phyloP scores from a whole-genome alignment of 2,113 vertebrate genomes.

The Promerops cafer region DNA sequence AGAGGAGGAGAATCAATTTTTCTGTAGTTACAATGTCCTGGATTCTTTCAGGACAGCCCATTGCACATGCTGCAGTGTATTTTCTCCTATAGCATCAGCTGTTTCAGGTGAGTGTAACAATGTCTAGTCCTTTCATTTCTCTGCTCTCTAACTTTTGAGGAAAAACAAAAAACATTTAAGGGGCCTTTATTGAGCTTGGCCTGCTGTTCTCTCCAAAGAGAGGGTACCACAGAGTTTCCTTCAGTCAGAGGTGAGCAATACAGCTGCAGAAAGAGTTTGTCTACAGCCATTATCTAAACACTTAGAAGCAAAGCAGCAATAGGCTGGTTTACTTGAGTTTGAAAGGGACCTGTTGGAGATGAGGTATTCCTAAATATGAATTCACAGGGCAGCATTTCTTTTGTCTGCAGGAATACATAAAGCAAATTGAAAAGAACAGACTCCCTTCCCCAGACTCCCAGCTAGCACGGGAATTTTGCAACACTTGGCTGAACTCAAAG shows the following conservation, averaged over 20 bases:
- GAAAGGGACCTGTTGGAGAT: not conserved
- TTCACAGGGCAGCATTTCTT: not conserved
- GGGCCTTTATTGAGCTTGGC: not conserved
- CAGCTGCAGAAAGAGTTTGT: not conserved
- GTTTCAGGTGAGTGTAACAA: not conserved
- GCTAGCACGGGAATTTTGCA: not conserved
- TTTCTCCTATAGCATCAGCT: not conserved
- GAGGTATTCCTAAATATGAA: not conserved
- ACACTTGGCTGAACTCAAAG: not conserved
- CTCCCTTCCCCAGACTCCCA: not conserved
- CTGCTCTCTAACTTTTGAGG: not conserved
- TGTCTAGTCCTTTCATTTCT: not conserved
- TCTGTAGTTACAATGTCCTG: not conserved
- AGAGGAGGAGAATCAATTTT: not conserved
- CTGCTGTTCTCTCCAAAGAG: not conserved
- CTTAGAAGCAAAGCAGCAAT: not conserved
- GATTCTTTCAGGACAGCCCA: constrained; percentile 18
- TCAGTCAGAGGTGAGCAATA: not conserved
- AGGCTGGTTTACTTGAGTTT: not conserved
- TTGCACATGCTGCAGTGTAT: not conserved
- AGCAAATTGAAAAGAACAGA: not conserved
- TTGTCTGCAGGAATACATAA: not conserved
- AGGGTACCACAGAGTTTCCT: not conserved
- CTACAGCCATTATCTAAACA: not conserved
- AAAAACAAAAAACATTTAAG: not conserved